Conservation (phyloP, 1,140 invertebrate species). For the Cardiocondyla obscurior region DNA sequence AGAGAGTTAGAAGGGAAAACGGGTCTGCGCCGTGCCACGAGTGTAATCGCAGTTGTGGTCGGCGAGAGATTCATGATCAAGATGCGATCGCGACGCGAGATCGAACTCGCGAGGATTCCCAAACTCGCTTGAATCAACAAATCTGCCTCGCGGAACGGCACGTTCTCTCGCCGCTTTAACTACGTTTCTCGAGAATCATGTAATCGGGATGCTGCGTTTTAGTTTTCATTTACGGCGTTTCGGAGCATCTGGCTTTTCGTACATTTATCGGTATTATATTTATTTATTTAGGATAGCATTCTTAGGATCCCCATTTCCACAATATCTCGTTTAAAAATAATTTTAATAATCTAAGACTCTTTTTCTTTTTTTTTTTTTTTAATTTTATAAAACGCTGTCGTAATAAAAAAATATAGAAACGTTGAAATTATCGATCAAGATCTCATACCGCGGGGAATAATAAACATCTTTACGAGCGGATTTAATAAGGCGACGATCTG, state of each 20-base stretch:
- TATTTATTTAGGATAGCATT: slow-evolving; percentile 13
- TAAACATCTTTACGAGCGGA: background rate
- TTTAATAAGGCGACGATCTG: background rate
- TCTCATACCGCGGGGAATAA: background rate
- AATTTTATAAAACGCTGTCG: background rate
- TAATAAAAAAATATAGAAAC: slow-evolving; percentile 4
- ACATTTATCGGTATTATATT: too few species aligned
- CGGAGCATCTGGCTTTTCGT: too few species aligned
- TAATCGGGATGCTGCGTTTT: background rate
- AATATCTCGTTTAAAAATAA: background rate
- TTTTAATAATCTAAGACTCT: background rate
- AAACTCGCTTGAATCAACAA: slow-evolving; percentile 66
- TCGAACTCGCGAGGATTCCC: slow-evolving; percentile 62
- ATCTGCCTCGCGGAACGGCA: background rate
- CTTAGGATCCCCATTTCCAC: background rate
- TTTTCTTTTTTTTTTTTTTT: background rate
- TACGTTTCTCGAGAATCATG: background rate
- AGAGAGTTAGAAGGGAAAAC: slow-evolving; percentile 76
- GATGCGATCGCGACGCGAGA: slow-evolving; percentile 65
- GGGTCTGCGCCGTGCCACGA: slow-evolving; percentile 78
- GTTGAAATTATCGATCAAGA: background rate
- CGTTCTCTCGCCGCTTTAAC: background rate
- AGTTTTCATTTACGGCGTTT: background rate
- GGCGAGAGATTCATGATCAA: slow-evolving; percentile 75
- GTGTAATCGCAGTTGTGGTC: slow-evolving; percentile 73